Conservation (phyloP, 2,797 vertebrate species). For the Eutrigla gurnardus region DNA sequence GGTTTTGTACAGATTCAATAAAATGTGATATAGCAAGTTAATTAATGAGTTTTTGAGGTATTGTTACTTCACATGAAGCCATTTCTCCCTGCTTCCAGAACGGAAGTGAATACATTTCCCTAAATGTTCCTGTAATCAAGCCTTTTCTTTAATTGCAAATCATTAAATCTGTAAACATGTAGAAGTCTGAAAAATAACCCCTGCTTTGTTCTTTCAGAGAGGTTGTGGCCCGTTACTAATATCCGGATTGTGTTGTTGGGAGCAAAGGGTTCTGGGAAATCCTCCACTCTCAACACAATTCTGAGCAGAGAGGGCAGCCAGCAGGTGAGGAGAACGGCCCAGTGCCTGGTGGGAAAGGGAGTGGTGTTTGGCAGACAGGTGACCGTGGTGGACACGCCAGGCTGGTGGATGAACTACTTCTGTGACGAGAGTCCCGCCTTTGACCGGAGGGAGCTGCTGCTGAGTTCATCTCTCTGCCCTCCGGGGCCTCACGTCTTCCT, state of each 20-base stretch:
- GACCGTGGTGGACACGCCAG: constrained; percentile 78
- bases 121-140: background rate
- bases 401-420: constrained; percentile 82
- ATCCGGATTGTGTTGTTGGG: constrained; percentile 75
- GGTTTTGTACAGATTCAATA: too few species aligned
- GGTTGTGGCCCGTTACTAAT: constrained; percentile 38
- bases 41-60: background rate
- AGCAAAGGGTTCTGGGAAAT: constrained; percentile 79
- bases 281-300: constrained; percentile 70
- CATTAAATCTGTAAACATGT: background rate
- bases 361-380: constrained; percentile 68
- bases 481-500: constrained; percentile 85
- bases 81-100: too few species aligned
- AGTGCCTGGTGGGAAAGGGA: constrained; percentile 25
- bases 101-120: background rate
- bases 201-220: constrained; percentile 49
- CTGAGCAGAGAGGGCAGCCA: constrained; percentile 38
- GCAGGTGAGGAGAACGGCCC: constrained; percentile 49
- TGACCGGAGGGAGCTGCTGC: constrained; percentile 70
- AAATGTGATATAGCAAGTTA: fast-evolving
- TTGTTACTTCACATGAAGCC: too few species aligned
- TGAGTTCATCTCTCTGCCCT: constrained; percentile 72
- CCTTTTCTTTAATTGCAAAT: background rate
- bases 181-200: background rate
- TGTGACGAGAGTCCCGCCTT: constrained; percentile 63